Base-by-base conservation (phyloP, 1,140 invertebrate species). In the Ceratoteleas bidentatus region DNA sequence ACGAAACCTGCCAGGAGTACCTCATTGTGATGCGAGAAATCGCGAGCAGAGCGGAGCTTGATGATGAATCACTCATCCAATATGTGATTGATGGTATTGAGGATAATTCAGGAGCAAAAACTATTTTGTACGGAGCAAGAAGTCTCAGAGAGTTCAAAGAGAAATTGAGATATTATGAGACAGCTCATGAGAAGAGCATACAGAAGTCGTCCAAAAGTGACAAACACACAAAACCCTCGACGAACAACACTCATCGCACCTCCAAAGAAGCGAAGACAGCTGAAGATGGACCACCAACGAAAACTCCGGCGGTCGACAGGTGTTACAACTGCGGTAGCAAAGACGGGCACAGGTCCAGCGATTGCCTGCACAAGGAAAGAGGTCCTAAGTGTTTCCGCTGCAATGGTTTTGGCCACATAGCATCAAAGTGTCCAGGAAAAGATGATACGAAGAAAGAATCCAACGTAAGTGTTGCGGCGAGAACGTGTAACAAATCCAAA, bases 1-100 rank as follows among this genome's bases (percentile, higher is more conserved):
- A 86, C 8, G 85, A 88, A 61, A 69, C 84, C 0, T 6, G 85
- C 0, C 85, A 89, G 49, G 86, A 90, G 78, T 89, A 90, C 76
- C 84, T 85, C n/a, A 36, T 87, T 0, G 24, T 68, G 0, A 89
- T 89, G 83, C 85, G 83, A n/a, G 88, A 89, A 66, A 15, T 89
- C 4, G 87, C 85, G 0, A 68, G 45, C 3, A 10, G 80, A 43
- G 81, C 70, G 7, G 83, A 76, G 0, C 81, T 88, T 0, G 86
- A 88, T 56, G 16, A 75, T 1, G 70, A 81, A 0, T 79, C 76
- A 4, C 6, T 88, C 0, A 75, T 85, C 0, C 75, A 85, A 43
- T 83, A 87, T 9, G 32, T 85, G 0, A 85, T 84, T 9, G 74
- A 87, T 5, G 83, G 83, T 0, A 80, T 85, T 3, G 36, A 70